These are phyloP conservation scores for Drosophila auraria DNA, from an alignment of 1,140 invertebrate species.

Conservation along the genomic window DNA sequence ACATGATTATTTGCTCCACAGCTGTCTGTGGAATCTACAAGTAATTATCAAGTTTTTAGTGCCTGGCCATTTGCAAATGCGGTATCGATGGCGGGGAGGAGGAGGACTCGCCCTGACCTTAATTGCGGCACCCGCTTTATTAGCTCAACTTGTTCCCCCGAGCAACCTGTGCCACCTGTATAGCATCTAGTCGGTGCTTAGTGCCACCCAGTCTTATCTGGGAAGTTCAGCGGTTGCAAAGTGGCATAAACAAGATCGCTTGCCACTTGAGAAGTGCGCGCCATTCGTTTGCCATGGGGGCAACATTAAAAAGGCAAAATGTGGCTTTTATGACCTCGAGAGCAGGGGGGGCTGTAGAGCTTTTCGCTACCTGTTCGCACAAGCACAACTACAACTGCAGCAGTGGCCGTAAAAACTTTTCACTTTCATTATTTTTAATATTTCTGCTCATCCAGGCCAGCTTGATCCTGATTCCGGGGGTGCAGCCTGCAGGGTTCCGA, in stretches of 20 bases:
- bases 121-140: constrained; percentile 68
- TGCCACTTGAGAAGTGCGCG: constrained; percentile 69
- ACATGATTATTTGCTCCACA: constrained; percentile 8
- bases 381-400: constrained; percentile 33
- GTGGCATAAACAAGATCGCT: constrained; percentile 78
- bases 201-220: constrained; percentile 48
- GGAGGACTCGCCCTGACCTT: constrained; percentile 32
- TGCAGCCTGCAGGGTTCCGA: constrained; percentile 13
- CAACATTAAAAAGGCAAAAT: constrained; percentile 80
- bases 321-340: constrained; percentile 67
- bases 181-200: background rate
- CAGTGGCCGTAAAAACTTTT: constrained; percentile 72
- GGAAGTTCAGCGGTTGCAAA: constrained; percentile 57
- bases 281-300: constrained; percentile 51
- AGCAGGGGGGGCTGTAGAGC: background rate
- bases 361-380: constrained; percentile 19
- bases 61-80: constrained; percentile 41
- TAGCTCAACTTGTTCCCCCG: constrained; percentile 34
- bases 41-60: constrained; percentile 59
- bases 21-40: constrained; percentile 32
- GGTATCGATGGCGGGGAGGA: constrained; percentile 17
- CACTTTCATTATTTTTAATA: constrained; percentile 82
- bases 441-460: constrained; percentile 40
- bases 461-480: constrained; percentile 18
- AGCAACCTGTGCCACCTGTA: constrained; percentile 8